Conservation (phyloP, 2,797 vertebrate genomes). For the Tenualosa thibaudeaui region DNA sequence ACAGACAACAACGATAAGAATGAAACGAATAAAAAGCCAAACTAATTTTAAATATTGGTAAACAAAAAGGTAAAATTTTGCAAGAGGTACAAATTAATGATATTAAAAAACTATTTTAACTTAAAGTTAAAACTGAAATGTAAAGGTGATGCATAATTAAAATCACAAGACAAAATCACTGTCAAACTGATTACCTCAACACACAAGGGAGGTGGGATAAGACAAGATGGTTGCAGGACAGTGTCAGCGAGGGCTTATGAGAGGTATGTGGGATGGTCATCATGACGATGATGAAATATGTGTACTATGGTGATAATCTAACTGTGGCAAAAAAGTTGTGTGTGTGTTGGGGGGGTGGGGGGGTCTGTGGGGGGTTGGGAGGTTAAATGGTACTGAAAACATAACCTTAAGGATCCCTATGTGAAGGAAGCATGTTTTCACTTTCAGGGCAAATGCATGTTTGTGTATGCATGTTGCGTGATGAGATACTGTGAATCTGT, state of each 20-base stretch:
- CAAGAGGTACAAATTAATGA: background rate
- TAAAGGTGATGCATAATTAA: slow-evolving; percentile 17
- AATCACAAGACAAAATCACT: background rate
- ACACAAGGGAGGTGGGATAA: background rate
- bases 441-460: background rate
- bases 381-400: background rate
- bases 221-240: slow-evolving; percentile 1
- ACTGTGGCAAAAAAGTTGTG: background rate
- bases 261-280: background rate
- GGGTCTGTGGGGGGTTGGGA: no score
- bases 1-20: background rate
- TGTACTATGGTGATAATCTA: background rate
- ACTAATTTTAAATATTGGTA: background rate
- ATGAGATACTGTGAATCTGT: background rate
- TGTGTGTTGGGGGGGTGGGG: background rate
- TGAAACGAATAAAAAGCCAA: background rate
- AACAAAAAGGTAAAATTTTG: background rate
- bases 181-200: slow-evolving; percentile 17
- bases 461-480: background rate
- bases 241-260: background rate
- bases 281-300: background rate
- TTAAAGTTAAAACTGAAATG: background rate
- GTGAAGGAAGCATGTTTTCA: background rate
- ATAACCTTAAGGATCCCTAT: background rate
- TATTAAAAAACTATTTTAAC: background rate